Evolutionary conservation across 2,113 vertebrate species (phyloP).

Genomic region (Calypte anna): DNA sequence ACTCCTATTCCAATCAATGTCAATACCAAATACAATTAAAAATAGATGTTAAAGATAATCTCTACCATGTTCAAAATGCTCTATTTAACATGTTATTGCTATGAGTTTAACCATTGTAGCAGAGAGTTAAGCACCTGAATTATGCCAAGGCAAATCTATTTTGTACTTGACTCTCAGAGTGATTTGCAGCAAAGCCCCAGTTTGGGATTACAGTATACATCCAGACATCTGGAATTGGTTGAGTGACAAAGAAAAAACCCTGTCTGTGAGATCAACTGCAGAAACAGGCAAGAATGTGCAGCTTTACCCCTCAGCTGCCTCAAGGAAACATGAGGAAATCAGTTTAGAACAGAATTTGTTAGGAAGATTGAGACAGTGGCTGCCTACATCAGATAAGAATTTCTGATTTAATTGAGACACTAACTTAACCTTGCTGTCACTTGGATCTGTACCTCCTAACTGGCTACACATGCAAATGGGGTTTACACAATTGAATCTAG

Average conservation of each 20-base stretch:
- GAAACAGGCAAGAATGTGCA: not conserved
- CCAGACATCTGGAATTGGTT: conserved; percentile 19
- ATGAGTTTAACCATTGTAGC: not conserved
- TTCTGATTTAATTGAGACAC: not conserved
- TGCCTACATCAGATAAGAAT: not conserved
- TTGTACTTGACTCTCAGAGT: not conserved
- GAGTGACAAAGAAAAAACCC: not conserved
- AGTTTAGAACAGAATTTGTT: not conserved
- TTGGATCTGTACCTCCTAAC: not conserved
- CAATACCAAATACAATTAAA: not conserved
- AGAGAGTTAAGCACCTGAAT: not conserved
- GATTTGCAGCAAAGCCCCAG: conserved; percentile 29
- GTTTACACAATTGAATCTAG: not conserved
- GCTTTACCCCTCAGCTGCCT: not conserved
- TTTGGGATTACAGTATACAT: conserved; percentile 15
- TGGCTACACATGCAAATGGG: not conserved
- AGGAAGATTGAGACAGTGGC: not conserved
- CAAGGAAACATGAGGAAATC: not conserved
- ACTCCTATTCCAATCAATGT: not conserved
- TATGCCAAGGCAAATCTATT: conserved; percentile 1
- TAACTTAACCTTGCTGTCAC: not conserved
- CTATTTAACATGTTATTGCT: not conserved
- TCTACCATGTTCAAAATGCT: not conserved
- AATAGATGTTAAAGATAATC: not conserved
- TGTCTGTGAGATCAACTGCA: conserved; percentile 1